Conservation (phyloP, 2,888 invertebrate species). For the Hyppa rectilinea region DNA sequence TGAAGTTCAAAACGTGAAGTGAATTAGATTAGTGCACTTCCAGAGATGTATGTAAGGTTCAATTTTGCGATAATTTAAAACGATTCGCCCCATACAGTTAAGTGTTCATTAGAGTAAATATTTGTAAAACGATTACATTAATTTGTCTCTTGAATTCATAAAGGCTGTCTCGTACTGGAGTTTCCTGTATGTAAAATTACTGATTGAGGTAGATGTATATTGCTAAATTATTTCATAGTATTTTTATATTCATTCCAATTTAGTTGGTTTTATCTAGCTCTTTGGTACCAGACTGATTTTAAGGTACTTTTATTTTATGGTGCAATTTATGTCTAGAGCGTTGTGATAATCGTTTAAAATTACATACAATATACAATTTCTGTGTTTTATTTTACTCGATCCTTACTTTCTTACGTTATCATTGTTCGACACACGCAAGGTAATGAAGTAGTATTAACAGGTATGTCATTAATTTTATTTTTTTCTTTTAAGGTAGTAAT, state of each 20-base stretch:
- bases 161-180: slow-evolving; percentile 87
- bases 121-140: slow-evolving; percentile 84
- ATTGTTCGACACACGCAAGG: not conserved
- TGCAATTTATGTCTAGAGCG: slow-evolving; percentile 91
- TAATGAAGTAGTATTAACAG: not conserved
- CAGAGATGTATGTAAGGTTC: slow-evolving; percentile 84
- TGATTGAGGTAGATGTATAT: slow-evolving; percentile 84
- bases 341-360: slow-evolving; percentile 91
- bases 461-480: not conserved
- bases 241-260: slow-evolving; percentile 90
- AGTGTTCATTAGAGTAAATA: slow-evolving; percentile 90
- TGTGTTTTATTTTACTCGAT: slow-evolving; percentile 61
- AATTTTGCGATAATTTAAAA: slow-evolving; percentile 85
- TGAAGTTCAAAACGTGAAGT: slow-evolving; percentile 85
- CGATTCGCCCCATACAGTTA: slow-evolving; percentile 84
- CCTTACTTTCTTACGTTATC: not conserved
- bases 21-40: slow-evolving; percentile 80
- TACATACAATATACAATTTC: slow-evolving; percentile 87
- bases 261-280: slow-evolving; percentile 86
- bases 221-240: slow-evolving; percentile 90
- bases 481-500: no score
- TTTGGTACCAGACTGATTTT: slow-evolving; percentile 91
- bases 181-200: slow-evolving; percentile 84
- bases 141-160: slow-evolving; percentile 81
- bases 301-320: slow-evolving; percentile 90